phyloP scores from a whole-genome alignment of 2,888 invertebrate genomes.

The Orgyia antiqua region DNA sequence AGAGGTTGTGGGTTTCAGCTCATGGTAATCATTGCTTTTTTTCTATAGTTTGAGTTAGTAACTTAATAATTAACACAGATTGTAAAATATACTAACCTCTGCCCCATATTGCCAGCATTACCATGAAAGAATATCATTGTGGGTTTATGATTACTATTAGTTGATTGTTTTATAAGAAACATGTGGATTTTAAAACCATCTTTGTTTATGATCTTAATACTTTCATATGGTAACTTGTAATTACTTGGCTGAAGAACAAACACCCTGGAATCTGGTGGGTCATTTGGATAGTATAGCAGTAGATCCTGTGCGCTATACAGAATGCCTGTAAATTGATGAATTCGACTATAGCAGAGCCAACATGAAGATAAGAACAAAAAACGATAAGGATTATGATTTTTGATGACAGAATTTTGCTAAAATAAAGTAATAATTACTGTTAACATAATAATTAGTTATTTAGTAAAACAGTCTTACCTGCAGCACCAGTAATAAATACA shows the following conservation, averaged over 20 bases:
- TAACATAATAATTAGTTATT: too few species aligned
- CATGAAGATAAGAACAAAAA: too few species aligned
- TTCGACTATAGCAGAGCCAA: too few species aligned
- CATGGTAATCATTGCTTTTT: too few species aligned
- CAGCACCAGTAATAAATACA: slow-evolving; percentile 82
- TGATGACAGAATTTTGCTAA: too few species aligned
- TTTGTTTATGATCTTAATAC: slow-evolving; percentile 81
- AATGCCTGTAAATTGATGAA: slow-evolving; percentile 84
- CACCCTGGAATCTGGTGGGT: slow-evolving; percentile 91
- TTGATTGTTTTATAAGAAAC: slow-evolving; percentile 88
- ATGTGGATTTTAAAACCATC: slow-evolving; percentile 89
- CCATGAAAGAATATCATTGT: slow-evolving; percentile 96
- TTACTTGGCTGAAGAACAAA: slow-evolving; percentile 92
- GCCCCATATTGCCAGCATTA: slow-evolving; percentile 98
- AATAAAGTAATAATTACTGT: too few species aligned
- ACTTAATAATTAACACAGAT: too few species aligned
- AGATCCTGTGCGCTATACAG: slow-evolving; percentile 92
- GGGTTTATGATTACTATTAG: slow-evolving; percentile 83
- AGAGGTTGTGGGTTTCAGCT: too few species aligned
- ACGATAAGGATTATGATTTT: too few species aligned
- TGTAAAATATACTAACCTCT: slow-evolving; percentile 77
- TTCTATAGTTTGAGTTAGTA: too few species aligned
- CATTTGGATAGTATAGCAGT: slow-evolving; percentile 92
- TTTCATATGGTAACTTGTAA: slow-evolving; percentile 92
- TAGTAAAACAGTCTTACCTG: too few species aligned